A percentile compares a stretch with the other conserved stretches of the same genome.
Conservation (phyloP, 2,113 vertebrate genomes). For the Cheirogaleus medius region DNA sequence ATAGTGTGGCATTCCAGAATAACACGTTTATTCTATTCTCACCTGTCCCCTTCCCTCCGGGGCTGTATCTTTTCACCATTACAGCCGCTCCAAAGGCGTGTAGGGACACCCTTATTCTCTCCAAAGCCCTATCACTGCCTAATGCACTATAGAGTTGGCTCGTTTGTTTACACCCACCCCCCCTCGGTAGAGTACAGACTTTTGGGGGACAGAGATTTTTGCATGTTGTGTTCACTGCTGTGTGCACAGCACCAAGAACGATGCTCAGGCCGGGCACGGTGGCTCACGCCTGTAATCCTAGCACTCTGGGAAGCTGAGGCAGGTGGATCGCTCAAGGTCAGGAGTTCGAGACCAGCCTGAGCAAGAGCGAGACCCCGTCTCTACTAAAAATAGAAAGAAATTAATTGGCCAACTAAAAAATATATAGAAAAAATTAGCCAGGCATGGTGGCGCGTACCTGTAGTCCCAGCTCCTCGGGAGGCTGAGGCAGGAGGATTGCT, state of each 20-base stretch:
- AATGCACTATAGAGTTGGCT: not conserved
- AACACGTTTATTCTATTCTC: not conserved
- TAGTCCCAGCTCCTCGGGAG: too few relatives aligned
- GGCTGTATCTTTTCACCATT: too few relatives aligned
- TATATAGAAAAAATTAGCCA: too few relatives aligned
- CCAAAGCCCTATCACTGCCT: not conserved
- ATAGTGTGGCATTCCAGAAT: not conserved
- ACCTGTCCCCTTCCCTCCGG: not conserved
- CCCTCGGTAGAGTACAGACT: not conserved
- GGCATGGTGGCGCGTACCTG: too few relatives aligned
- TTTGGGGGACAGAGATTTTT: not conserved
- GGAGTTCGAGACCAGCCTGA: too few relatives aligned
- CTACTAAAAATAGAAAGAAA: too few relatives aligned
- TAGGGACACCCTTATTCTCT: not conserved
- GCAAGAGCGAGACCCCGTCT: too few relatives aligned
- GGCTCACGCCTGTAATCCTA: too few relatives aligned
- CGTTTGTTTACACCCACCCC: not conserved
- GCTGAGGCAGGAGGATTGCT: too few relatives aligned
- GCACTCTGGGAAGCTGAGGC: too few relatives aligned
- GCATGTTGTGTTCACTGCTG: not conserved
- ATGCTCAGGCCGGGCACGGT: not conserved
- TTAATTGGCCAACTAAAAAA: too few relatives aligned
- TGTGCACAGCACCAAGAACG: not conserved
- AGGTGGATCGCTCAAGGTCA: too few relatives aligned
- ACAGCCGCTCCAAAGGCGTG: not conserved